These are phyloP conservation scores for Eudyptes chrysolophus DNA, from an alignment of 2,113 vertebrate genomes.

Conservation along the genomic window DNA sequence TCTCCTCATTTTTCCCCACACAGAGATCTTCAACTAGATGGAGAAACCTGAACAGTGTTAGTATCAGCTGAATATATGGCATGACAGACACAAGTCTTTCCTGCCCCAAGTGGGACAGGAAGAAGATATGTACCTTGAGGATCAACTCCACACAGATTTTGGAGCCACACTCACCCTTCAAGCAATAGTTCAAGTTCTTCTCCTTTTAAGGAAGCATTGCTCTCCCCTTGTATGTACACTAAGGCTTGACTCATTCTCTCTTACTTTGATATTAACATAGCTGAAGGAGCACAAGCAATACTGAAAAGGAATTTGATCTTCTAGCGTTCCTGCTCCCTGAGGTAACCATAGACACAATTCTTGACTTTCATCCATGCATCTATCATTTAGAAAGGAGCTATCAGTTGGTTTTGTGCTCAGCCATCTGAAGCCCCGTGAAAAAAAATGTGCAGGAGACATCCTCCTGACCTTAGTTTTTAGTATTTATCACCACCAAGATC, in stretches of 20 bases:
- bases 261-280: not conserved
- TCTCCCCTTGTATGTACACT: not conserved
- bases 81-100: not conserved
- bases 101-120: not conserved
- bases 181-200: not conserved
- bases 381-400: not conserved
- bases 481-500: not conserved
- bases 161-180: not conserved
- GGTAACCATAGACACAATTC: not conserved
- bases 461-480: not conserved
- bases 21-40: not conserved
- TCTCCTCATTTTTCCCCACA: not conserved
- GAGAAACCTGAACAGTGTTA: not conserved
- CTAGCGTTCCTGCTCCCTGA: not conserved
- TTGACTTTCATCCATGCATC: not conserved
- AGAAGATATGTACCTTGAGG: not conserved
- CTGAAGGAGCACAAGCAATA: not conserved
- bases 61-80: not conserved
- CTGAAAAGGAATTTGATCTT: not conserved
- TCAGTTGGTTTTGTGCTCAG: not conserved
- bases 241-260: not conserved
- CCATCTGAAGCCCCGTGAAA: not conserved
- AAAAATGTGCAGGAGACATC: not conserved
- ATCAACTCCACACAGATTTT: not conserved
- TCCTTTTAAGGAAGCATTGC: not conserved